These are phyloP conservation scores for Unio pictorum DNA, from an alignment of 2,888 invertebrate genomes.

Conservation along the genomic window DNA sequence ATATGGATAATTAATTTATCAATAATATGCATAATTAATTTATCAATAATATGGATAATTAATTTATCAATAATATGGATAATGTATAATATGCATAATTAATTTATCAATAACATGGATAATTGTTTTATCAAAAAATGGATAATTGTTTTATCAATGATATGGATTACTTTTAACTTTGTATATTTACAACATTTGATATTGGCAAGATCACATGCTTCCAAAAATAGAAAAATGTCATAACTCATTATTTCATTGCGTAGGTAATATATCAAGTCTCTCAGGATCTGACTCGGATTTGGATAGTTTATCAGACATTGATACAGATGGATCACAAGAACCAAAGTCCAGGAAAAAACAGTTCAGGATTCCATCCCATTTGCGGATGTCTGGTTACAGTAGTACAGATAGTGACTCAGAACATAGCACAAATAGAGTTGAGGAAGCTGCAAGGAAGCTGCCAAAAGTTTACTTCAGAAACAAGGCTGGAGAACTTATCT, in stretches of 20 bases:
- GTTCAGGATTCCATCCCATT: slow-evolving; percentile 24
- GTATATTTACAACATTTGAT: background rate
- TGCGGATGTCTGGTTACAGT: slow-evolving; percentile 19
- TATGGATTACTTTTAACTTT: background rate
- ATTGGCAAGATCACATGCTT: background rate
- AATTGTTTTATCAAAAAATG: background rate
- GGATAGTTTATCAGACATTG: slow-evolving; percentile 31
- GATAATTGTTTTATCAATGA: background rate
- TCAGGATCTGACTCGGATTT: slow-evolving; percentile 77
- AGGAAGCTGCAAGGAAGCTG: slow-evolving; percentile 43
- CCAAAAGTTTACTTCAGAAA: slow-evolving; percentile 85
- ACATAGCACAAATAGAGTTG: slow-evolving; percentile 19
- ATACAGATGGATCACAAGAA: slow-evolving; percentile 4
- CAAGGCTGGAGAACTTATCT: slow-evolving; percentile 79
- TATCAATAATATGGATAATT: no score
- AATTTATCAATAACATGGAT: background rate
- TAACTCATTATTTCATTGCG: slow-evolving; percentile 9
- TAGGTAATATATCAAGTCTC: slow-evolving; percentile 79
- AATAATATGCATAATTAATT: no score
- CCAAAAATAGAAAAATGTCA: no score
- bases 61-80: no score
- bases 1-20: no score
- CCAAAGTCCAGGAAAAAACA: slow-evolving; percentile 19
- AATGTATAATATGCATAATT: no score
- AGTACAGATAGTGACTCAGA: slow-evolving; percentile 50